Base-by-base conservation (phyloP, 2,797 vertebrate species). In the Nannoperca obscura region DNA sequence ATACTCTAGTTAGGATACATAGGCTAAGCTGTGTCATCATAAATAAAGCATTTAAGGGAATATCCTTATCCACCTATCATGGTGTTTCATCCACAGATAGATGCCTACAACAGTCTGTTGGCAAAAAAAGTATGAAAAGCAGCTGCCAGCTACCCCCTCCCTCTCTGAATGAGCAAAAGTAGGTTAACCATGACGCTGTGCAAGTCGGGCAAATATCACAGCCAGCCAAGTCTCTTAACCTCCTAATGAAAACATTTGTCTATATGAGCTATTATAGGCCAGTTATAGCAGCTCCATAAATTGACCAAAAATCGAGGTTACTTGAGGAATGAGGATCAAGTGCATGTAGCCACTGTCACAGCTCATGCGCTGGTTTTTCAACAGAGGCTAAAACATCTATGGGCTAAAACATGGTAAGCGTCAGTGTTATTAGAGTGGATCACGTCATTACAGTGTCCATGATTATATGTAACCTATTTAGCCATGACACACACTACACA, bases 101-200 rank as follows among this genome's bases (percentile, higher is more conserved):
- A 90, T 85, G 24, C 2, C 1, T 27, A 27, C 24, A 27, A 27
- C 82, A 86, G 72, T 80, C 80, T 53, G 32, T 69, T 90, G 86
- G 89, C 86, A 88, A 59, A 61, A 61, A 78, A 88, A 84, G 70
- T 81, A 73, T 78, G 78, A 89, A 88, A 79, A 78, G 85, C 85
- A 88, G 84, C 86, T 91, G 88, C 87, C 90, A 92, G 85, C 82
- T 68, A 64, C 80, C 79, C 83, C 76, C 73, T 66, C 74, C 60
- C 78, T 76, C 74, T 86, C 73, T 78, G 73, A 90, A 81, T 67
- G 60, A 89, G 82, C 55, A 62, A 92, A 92, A 94, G 90, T 92
- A 91, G 91, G 93, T 92, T 92, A 92, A 89, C 78, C 84, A 82
- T 82, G 88, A 83, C 34, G 66, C 86, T 75, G 77, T 77, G 78